Evolutionary conservation across 1,140 invertebrate genomes (phyloP), one percentile per base, ranked within the genome.

Genomic region (Heliconius hermathena): DNA sequence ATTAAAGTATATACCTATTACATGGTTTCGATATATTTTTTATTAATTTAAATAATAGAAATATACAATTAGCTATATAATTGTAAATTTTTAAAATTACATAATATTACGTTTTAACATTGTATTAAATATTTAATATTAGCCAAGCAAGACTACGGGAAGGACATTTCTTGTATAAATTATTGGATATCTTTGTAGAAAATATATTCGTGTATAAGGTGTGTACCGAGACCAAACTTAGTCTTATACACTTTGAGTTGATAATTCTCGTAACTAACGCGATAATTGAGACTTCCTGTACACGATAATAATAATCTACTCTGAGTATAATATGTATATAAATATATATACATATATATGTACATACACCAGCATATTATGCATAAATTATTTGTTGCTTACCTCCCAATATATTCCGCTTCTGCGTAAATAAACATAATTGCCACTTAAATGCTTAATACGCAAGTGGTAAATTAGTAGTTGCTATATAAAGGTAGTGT

Each of bases 261-360:
- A 84, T 85, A 85, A 87, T 83, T 79, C 81, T 75, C 81, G 83
- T 70, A 82, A 79, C 84, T 86, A 77, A 80, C 78, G 83, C 82
- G 81, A 84, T 85, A 86, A 87, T 84, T 86, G 82, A 83, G 78
- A 84, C 83, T 84, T 84, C 84, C 78, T 80, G 46, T 71, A 75
- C 29, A 46, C 29, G 33, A 76, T 76, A 75, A 76, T 80, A 75
- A 80, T 80, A 73, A 78, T 80, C 9, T 41, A 41, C 41, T 46
- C 41, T 16, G 41, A 3, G 11, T 3, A 0, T 13, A 3, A 46
- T 46, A 46, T 46, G 3, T 13, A 46, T 46, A 3, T 41, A 11
- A 0, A 33, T 41, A 3, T 41, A 13, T 46, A 46, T 11, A 13
- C 36, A 1, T 33, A 2, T 33, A 33, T 33, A 11, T 41, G 38